These are phyloP conservation scores for Haemorhous mexicanus DNA, from an alignment of 2,113 vertebrate species.

Conservation along the genomic window DNA sequence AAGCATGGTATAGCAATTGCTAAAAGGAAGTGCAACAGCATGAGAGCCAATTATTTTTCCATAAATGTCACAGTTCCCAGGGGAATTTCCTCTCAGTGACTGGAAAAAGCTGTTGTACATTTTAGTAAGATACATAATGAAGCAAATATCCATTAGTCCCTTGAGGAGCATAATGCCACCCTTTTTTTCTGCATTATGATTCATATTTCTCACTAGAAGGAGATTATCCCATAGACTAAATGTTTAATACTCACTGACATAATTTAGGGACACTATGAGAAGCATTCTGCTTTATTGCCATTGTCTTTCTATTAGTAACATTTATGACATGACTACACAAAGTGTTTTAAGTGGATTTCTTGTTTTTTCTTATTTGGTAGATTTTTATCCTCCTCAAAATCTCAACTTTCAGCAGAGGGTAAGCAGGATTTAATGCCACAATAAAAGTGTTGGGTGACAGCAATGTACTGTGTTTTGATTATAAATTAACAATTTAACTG, in stretches of 20 bases:
- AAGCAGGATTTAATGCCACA: neutral
- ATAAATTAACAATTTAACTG: neutral
- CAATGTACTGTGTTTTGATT: neutral
- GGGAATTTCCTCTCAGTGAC: neutral
- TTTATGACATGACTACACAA: neutral
- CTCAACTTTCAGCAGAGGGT: neutral
- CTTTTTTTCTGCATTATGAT: neutral
- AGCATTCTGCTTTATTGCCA: neutral
- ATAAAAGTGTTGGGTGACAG: neutral
- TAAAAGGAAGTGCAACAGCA: neutral
- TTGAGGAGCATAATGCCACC: neutral
- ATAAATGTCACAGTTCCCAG: neutral
- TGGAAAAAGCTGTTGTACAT: neutral
- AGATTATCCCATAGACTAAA: conserved; percentile 32
- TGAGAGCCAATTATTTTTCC: neutral
- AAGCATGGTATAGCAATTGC: neutral
- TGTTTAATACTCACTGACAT: neutral
- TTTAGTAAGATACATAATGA: neutral
- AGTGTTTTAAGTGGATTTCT: neutral
- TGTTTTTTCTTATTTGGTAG: neutral
- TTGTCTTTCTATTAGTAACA: neutral
- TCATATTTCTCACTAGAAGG: neutral
- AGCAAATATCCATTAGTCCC: neutral
- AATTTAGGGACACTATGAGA: neutral
- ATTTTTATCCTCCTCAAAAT: neutral